phyloP scores from a whole-genome alignment of 1,140 invertebrate species.

The Heliothis virescens region DNA sequence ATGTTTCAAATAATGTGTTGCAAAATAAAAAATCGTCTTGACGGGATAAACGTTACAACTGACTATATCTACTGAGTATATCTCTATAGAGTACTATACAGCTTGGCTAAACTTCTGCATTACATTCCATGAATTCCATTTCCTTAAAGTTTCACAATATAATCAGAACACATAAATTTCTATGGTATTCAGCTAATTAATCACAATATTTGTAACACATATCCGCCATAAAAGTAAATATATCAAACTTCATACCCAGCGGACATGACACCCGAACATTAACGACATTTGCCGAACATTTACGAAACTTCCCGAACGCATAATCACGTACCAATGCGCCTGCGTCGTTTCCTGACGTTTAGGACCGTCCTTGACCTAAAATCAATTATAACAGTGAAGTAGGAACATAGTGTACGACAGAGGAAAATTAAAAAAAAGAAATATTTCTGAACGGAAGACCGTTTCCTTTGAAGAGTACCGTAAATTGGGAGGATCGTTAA shows the following conservation, averaged over 20 bases:
- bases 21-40: too few relatives aligned
- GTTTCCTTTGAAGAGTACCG: constrained; percentile 37
- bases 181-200: not conserved
- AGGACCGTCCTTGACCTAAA: constrained; percentile 21
- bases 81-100: too few relatives aligned
- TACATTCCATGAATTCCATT: too few relatives aligned
- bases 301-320: constrained; percentile 37
- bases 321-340: constrained; percentile 3
- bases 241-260: not conserved
- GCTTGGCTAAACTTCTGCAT: too few relatives aligned
- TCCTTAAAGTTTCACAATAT: too few relatives aligned
- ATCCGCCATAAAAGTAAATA: constrained; percentile 9
- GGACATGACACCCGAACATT: constrained; percentile 19
- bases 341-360: constrained; percentile 18
- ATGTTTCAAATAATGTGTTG: too few relatives aligned
- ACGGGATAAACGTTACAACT: too few relatives aligned
- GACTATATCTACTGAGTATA: too few relatives aligned
- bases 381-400: constrained; percentile 13
- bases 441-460: constrained; percentile 19
- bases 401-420: constrained; percentile 9
- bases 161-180: not conserved
- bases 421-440: constrained; percentile 47
- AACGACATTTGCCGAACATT: constrained; percentile 2
- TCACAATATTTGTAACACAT: not conserved
- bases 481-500: constrained; percentile 45